phyloP scores from a whole-genome alignment of 2,113 vertebrate genomes.

The Hyperopisus bebe region DNA sequence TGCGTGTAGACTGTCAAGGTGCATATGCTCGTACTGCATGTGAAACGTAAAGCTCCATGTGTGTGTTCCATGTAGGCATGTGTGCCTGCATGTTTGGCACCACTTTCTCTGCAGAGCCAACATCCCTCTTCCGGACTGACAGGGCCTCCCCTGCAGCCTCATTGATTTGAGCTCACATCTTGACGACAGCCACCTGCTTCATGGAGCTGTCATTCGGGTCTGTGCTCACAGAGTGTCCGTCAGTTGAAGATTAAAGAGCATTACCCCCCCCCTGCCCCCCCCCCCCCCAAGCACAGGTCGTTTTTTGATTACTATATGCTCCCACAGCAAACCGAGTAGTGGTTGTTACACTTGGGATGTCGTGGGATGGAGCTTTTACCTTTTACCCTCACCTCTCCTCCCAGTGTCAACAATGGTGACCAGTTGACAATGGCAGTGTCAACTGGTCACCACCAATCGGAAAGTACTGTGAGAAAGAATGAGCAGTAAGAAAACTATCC shows the following conservation, averaged over 20 bases:
- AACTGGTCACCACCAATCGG: not conserved
- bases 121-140: not conserved
- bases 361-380: not conserved
- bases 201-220: too few relatives aligned
- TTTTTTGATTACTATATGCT: not conserved
- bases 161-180: not conserved
- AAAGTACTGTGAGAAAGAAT: not conserved
- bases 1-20: not conserved
- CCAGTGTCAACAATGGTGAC: too few relatives aligned
- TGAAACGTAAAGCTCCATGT: not conserved
- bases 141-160: not conserved
- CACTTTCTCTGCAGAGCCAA: not conserved
- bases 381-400: not conserved
- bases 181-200: not conserved
- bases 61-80: not conserved
- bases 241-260: not conserved
- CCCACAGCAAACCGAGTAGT: not conserved
- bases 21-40: not conserved
- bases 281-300: too few relatives aligned
- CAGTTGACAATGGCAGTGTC: not conserved
- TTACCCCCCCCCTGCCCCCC: too few relatives aligned
- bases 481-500: not conserved
- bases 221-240: not conserved
- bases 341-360: not conserved
- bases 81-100: not conserved